phyloP scores from a whole-genome alignment of 2,888 invertebrate genomes.

The Drosophila koepferae region DNA sequence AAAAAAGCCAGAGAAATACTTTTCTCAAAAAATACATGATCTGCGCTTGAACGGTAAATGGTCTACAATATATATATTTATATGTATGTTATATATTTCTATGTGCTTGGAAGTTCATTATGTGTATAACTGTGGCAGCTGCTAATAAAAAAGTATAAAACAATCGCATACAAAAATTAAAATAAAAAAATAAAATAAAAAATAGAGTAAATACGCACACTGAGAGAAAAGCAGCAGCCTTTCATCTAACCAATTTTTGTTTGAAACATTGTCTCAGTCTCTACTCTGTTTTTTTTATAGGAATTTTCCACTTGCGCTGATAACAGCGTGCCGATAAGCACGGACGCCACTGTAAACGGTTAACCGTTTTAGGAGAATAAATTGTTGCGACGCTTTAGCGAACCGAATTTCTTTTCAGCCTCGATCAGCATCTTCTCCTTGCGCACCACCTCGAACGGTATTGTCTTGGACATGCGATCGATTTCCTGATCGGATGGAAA shows the following conservation, averaged over 20 bases:
- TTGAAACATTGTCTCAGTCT: conserved; percentile 34
- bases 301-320: conserved; percentile 27
- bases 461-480: conserved; percentile 84
- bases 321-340: conserved; percentile 26
- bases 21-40: conserved; percentile 70
- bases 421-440: conserved; percentile 86
- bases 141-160: conserved; percentile 30
- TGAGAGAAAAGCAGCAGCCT: conserved; percentile 19
- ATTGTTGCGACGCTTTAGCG: conserved; percentile 86
- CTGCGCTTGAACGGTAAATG: conserved; percentile 33
- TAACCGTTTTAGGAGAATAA: conserved; percentile 85
- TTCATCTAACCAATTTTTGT: conserved; percentile 16
- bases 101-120: conserved; percentile 55
- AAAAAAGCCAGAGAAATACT: conserved; percentile 63
- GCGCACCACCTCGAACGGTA: conserved; percentile 89
- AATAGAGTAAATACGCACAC: conserved; percentile 21
- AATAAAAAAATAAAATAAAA: not conserved
- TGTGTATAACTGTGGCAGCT: conserved; percentile 38
- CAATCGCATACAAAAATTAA: conserved; percentile 23
- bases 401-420: conserved; percentile 86
- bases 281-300: conserved; percentile 31
- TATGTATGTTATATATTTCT: conserved; percentile 19
- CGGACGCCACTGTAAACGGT: conserved; percentile 1
- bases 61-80: conserved; percentile 21
- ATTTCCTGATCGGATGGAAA: conserved; percentile 89